A percentile compares a stretch with the other conserved stretches of the same genome.
These are phyloP conservation scores for Alectoris magna DNA, from an alignment of 2,797 vertebrate species.

Conservation along the genomic window DNA sequence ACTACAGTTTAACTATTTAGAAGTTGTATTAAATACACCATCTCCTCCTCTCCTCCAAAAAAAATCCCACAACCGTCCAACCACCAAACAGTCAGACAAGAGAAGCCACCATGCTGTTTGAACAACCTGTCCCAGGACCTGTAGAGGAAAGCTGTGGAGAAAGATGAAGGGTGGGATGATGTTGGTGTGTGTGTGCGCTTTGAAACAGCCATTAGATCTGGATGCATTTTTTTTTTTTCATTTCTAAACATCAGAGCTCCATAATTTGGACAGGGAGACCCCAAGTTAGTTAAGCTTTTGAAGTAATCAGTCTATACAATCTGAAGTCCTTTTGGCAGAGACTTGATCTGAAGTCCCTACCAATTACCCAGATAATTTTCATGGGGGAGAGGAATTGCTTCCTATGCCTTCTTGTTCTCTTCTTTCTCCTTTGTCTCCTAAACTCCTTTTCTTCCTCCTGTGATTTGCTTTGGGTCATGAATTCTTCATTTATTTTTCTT, in stretches of 20 bases:
- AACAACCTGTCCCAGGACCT: background rate
- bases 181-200: background rate
- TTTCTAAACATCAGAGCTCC: background rate
- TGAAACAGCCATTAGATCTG: constrained; percentile 7
- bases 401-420: background rate
- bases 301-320: too few species aligned
- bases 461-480: background rate
- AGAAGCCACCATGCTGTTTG: background rate
- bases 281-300: background rate
- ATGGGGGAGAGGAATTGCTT: background rate
- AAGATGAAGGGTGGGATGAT: background rate
- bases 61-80: background rate
- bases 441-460: background rate
- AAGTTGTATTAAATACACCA: background rate
- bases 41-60: background rate
- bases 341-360: too few species aligned
- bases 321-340: too few species aligned
- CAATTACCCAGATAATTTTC: too few species aligned
- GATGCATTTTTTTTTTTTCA: background rate
- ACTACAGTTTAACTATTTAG: background rate
- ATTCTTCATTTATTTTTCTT: background rate
- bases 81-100: background rate
- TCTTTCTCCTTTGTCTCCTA: background rate
- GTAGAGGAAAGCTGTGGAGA: background rate
- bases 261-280: background rate